Conservation (phyloP, 2,888 invertebrate genomes). For the Dicranocentrus wangi region DNA sequence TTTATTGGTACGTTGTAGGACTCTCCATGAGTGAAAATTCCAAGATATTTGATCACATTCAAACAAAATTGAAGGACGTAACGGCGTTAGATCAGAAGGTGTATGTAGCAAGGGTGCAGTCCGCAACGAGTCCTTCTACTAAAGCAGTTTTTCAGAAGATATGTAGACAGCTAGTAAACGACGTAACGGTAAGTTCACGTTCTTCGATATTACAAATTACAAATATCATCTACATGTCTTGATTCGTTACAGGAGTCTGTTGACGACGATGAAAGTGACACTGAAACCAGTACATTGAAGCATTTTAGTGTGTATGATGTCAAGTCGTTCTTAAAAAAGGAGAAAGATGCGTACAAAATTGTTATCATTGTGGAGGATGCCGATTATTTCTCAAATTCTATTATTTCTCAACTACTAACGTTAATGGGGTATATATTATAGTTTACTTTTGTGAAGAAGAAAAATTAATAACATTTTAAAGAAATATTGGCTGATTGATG, state of each 20-base stretch:
- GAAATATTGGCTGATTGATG: background rate
- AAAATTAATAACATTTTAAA: too few species aligned
- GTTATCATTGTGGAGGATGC: slow-evolving; percentile 68
- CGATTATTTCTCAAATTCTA: slow-evolving; percentile 62
- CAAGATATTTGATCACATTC: slow-evolving; percentile 57
- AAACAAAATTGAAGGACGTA: slow-evolving; percentile 9
- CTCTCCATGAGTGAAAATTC: slow-evolving; percentile 61
- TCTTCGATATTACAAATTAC: background rate
- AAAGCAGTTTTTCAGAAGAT: slow-evolving; percentile 56
- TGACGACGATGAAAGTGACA: slow-evolving; percentile 7
- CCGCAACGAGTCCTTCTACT: slow-evolving; percentile 35
- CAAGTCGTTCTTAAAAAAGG: slow-evolving; percentile 7
- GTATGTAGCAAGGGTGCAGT: slow-evolving; percentile 31
- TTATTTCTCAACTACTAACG: slow-evolving; percentile 64
- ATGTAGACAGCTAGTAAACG: slow-evolving; percentile 35
- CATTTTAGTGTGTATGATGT: slow-evolving; percentile 53
- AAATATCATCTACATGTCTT: background rate
- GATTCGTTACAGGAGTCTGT: background rate
- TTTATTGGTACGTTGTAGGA: slow-evolving; percentile 26
- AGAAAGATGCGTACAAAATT: slow-evolving; percentile 40
- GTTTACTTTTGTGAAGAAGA: too few species aligned
- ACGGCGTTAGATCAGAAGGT: slow-evolving; percentile 3
- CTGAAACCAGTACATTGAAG: background rate
- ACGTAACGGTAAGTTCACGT: background rate
- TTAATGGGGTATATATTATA: slow-evolving; percentile 62